These are phyloP conservation scores for Boleophthalmus pectinirostris DNA, from an alignment of 2,113 vertebrate species.

Conservation along the genomic window DNA sequence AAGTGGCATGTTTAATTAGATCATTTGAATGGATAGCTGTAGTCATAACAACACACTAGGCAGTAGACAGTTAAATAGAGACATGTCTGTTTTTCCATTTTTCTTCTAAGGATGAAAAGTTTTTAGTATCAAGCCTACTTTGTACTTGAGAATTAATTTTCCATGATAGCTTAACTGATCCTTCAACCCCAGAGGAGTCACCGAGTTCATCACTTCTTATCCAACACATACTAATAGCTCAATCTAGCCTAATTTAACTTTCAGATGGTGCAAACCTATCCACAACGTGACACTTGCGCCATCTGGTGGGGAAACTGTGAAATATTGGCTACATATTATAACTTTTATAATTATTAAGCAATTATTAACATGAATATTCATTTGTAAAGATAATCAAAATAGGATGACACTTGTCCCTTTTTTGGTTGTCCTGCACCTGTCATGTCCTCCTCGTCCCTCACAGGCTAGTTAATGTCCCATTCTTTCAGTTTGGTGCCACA, in stretches of 20 bases:
- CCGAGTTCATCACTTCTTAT: conserved; percentile 27
- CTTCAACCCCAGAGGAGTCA: conserved; percentile 25
- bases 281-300: conserved; percentile 35
- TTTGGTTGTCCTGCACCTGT: no score
- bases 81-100: background rate
- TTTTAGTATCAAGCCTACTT: background rate
- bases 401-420: no score
- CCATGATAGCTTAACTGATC: conserved; percentile 5
- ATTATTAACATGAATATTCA: background rate
- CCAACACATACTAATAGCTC: conserved; percentile 33
- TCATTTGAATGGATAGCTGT: conserved; percentile 56
- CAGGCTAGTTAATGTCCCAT: no score
- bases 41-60: background rate
- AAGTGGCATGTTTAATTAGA: conserved; percentile 77
- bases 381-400: background rate
- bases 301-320: conserved; percentile 53
- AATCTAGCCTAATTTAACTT: conserved; percentile 19
- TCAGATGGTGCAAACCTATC: background rate
- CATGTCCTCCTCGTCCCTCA: no score
- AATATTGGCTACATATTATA: background rate
- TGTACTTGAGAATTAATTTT: background rate
- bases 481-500: no score
- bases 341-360: background rate
- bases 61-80: background rate
- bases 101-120: background rate